These are phyloP conservation scores for Tapirus indicus DNA, from an alignment of 2,797 vertebrate genomes.

Conservation along the genomic window DNA sequence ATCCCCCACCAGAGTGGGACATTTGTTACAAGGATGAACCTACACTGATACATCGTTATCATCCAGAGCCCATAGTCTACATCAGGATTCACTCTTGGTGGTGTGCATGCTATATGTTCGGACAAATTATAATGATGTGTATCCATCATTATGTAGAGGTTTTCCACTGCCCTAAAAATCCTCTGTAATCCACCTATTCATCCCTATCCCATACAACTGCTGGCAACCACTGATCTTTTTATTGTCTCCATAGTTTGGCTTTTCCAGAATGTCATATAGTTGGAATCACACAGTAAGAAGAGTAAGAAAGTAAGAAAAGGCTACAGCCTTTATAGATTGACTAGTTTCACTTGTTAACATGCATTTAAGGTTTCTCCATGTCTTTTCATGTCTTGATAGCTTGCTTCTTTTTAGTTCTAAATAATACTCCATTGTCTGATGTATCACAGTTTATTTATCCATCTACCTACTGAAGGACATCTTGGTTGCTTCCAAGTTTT, in stretches of 20 bases:
- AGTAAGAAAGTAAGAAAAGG: no score
- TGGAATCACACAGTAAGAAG: background rate
- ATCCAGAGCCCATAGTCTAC: background rate
- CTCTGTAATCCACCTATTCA: background rate
- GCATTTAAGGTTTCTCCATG: background rate
- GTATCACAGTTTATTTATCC: background rate
- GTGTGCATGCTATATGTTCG: background rate
- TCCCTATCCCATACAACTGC: background rate
- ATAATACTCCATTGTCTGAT: background rate
- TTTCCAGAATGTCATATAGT: background rate
- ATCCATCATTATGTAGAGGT: background rate
- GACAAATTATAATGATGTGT: background rate
- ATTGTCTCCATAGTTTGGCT: background rate
- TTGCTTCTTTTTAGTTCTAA: background rate
- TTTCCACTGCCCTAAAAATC: background rate
- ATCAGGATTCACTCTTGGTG: background rate
- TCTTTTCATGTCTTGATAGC: background rate
- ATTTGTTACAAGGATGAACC: no score
- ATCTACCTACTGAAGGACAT: background rate
- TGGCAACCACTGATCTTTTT: background rate
- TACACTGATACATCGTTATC: accelerated
- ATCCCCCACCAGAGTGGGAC: no score
- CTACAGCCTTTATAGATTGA: background rate
- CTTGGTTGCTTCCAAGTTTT: background rate
- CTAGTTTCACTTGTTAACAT: background rate